Percentiles rank a stretch among this genome's conserved stretches.
phyloP scores from a whole-genome alignment of 2,888 invertebrate genomes.

The Caenorhabditis sp. region DNA sequence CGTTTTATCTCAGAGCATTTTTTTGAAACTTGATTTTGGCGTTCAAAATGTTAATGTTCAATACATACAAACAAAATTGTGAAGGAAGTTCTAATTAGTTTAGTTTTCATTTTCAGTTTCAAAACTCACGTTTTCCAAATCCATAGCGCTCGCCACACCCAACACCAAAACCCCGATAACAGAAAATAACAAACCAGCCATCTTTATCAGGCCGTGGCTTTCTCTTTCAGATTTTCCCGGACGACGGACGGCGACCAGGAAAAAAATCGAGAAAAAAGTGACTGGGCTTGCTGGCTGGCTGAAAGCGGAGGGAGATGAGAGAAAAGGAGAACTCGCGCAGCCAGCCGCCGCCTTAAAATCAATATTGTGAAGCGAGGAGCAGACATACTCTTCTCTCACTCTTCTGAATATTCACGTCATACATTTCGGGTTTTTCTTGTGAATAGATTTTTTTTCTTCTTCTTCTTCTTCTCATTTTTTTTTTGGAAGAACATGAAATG shows the following conservation, averaged over 20 bases:
- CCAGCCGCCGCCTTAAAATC: constrained; percentile 9
- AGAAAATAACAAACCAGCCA: background rate
- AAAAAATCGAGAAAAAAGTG: background rate
- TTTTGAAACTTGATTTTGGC: too few species aligned
- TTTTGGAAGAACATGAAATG: background rate
- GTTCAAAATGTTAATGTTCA: too few species aligned
- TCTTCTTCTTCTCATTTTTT: background rate
- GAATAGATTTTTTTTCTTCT: background rate
- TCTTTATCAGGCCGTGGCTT: constrained; percentile 4
- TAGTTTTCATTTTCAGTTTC: background rate
- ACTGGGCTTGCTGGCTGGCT: background rate
- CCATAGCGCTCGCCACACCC: background rate
- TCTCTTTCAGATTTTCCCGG: constrained; percentile 5
- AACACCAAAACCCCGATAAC: background rate
- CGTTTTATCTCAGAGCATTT: too few species aligned
- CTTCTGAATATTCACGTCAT: constrained; percentile 3
- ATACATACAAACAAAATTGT: too few species aligned
- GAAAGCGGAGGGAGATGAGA: background rate
- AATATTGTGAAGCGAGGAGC: background rate
- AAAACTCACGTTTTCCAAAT: constrained; percentile 2
- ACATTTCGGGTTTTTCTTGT: background rate
- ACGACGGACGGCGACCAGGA: background rate
- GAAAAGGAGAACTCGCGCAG: background rate
- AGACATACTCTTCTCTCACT: background rate
- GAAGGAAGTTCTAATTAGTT: too few species aligned